Base-by-base conservation (phyloP, 2,113 vertebrate genomes). In the Alethe castanea region DNA sequence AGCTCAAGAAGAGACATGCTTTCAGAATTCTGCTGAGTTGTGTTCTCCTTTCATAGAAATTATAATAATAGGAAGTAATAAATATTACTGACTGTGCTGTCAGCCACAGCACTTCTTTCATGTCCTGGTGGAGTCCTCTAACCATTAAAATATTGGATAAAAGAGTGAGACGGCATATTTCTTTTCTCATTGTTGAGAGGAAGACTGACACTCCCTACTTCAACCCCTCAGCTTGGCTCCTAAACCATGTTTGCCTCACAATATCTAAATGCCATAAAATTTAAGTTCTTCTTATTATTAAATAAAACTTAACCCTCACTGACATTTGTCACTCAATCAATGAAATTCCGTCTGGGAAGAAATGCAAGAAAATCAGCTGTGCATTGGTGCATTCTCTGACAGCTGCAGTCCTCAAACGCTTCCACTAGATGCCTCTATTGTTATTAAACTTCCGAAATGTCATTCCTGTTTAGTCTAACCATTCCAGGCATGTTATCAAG, bases 391-490 rank as follows among this genome's bases (percentile, higher is more conserved):
- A 3, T 56, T 67, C 47, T 66, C 48, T 45, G 19, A 7, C 28
- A 86, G 50, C 50, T 97, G 96, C 94, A 95, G 54, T 90, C 64
- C 71, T 88, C 81, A 47, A 35, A 44, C 2, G 2, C 31, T 67
- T 87, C 96, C 97, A 97, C 96, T 97, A 97, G 97, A 92, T 97
- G 97, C 91, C 94, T 94, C 90, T 92, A 33, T 94, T 95, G 94
- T 76, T 87, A 90, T 88, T 90, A 60, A 88, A 90, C 36, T 72
- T 91, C 74, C 9, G 10, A 77, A 88, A 60, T 19, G 65, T 40
- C 83, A 66, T 87, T 92, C 61, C 42, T 92, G 26, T 56, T 92
- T 48, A 71, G 60, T 48, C 54, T 88, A 28, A 56, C 70, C 47
- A 23, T 44, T 84, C 81, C 91, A 90, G 42, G n/a, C 53, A 11